Evolutionary conservation across 1,140 invertebrate species (phyloP), one percentile per base, ranked within the genome.

Genomic region (Papilio machaon): DNA sequence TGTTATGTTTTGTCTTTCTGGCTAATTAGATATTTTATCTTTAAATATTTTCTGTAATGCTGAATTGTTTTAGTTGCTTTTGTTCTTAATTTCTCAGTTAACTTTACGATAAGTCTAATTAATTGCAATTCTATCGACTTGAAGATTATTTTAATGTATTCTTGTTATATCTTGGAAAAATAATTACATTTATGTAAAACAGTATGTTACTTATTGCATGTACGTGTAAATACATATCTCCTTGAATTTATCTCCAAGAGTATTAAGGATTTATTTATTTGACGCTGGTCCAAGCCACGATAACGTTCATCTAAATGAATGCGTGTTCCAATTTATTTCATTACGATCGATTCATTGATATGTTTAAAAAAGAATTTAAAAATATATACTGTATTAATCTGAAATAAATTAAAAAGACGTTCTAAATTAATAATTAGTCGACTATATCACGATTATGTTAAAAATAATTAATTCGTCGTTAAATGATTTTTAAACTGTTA

Each of bases 261-360:
- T 70, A 70, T 70, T 70, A 35, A 70, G 4, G 64, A 70, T 70
- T 70, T 70, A 67, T 67, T 67, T 67, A 70, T 70, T 70, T 70
- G 64, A 17, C 64, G 64, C 13, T 70, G 23, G 23, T 13, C 64
- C 13, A 30, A 15, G 30, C 13, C 30, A 15, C 64, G 64, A 70
- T 38, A 70, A 15, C 10, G 60, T 30, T 23, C 60, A 64, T 64
- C 64, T 70, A 70, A 70, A 70, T 35, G 64, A 70, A 70, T 70
- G 64, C 64, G 64, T 70, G 64, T 70, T 70, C 64, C 64, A 70
- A 70, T 70, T 70, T 70, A 70, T 35, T 70, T 70, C 30, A 35
- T 30, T 70, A 38, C 64, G 64, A 70, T 35, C 64, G 64, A 70
- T 70, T 70, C 64, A 70, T 70, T 70, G 64, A 70, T 70, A 35